Conservation (phyloP, 2,797 vertebrate genomes). For the Eulemur mongoz region DNA sequence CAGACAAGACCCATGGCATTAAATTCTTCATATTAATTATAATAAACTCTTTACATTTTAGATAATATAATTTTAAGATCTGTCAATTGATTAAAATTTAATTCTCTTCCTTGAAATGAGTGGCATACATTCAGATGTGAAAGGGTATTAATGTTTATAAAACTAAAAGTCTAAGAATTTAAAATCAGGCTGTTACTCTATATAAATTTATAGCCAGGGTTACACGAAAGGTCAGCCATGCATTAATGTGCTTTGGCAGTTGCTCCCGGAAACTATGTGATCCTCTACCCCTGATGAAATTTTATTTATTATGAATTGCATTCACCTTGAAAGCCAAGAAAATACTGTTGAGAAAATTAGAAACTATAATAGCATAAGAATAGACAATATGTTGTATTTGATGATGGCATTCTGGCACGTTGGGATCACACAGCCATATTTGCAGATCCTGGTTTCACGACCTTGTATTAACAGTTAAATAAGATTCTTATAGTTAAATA, state of each 20-base stretch:
- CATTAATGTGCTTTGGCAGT: background rate
- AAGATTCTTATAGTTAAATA: too few relatives aligned
- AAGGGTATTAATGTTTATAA: conserved; percentile 22
- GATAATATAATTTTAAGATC: background rate
- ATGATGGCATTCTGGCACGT: background rate
- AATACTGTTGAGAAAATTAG: background rate
- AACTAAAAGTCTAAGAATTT: conserved; percentile 37
- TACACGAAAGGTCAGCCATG: background rate
- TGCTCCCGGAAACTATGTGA: conserved; percentile 2
- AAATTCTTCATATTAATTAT: conserved; percentile 29
- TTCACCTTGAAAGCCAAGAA: background rate
- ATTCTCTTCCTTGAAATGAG: conserved; percentile 15
- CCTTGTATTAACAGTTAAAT: background rate
- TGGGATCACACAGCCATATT: background rate
- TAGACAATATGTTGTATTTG: background rate
- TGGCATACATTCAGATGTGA: background rate
- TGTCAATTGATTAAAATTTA: conserved; percentile 5
- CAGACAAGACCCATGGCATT: background rate
- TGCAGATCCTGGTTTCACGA: background rate
- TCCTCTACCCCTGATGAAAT: background rate
- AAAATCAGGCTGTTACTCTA: background rate
- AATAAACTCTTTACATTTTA: conserved; percentile 12
- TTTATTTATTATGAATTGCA: conserved; percentile 16
- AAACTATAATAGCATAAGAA: background rate
- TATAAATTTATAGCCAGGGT: conserved; percentile 30